Base-by-base conservation (phyloP, 2,797 vertebrate species). In the Cynodonichthys magdalenae region DNA sequence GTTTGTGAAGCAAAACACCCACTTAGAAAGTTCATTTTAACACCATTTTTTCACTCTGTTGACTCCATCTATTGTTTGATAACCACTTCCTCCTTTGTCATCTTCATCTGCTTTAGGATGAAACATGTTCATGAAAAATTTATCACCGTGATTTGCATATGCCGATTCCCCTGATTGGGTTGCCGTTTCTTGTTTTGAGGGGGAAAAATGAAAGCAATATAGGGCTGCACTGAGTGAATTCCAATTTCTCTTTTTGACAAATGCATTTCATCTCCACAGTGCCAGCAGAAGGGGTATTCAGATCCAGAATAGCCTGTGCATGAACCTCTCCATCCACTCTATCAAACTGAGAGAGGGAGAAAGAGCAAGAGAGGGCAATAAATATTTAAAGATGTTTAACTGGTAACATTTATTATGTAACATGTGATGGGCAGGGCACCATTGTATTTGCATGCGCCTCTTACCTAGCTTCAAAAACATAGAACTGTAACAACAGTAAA, bases 51-150 rank as follows among this genome's bases (percentile, higher is more conserved):
- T 83, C 76, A 78, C 79, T 82, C 75, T 73, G 79, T 80, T 80
- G 77, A 87, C 91, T 89, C 81, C 78, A 71, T 88, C 77, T 87
- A 89, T 90, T 86, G 86, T 89, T 89, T 87, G 79, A 88, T 90
- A 80, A 85, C 78, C 78, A 63, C 72, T 84, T 83, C 75, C 31
- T 71, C 36, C 63, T 31, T 77, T 75, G 66, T 64, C 64, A n/a
- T 79, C 82, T 83, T 81, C 62, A 71, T 82, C 75, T 59, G 65
- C 80, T 77, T 85, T 81, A 81, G 53, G 63, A 88, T 70, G 69
- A 81, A 84, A 85, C 69, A 66, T 59, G 66, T 81, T 92, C 82
- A 90, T 92, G 85, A 90, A 91, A 91, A 82, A 91, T 91, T 15
- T 80, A 91, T 87, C 51, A 39, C 64, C 4, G 39, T 60, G 70